Evolutionary conservation across 2,888 invertebrate species (phyloP).

Genomic region (Drosophila merina): DNA sequence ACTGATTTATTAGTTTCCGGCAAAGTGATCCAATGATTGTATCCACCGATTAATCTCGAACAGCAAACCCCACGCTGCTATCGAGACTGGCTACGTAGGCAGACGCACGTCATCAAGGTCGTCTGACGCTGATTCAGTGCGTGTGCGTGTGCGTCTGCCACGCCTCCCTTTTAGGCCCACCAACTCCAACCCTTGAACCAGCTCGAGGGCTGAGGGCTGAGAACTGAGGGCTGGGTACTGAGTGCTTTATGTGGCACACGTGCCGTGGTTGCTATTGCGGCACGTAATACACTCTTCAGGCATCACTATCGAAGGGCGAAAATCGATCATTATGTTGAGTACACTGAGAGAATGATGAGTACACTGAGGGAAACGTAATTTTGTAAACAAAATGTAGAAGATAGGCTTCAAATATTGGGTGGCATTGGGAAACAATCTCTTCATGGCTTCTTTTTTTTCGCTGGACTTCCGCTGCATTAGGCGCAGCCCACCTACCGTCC

Average conservation of each 20-base stretch:
- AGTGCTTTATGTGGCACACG: conserved; percentile 58
- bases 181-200: not conserved
- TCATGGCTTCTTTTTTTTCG: too few relatives aligned
- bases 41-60: conserved; percentile 4
- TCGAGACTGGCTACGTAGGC: conserved; percentile 7
- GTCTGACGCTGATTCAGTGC: conserved; percentile 25
- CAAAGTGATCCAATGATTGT: not conserved
- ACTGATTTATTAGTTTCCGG: not conserved
- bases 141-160: conserved; percentile 49
- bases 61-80: not conserved
- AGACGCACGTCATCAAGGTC: conserved; percentile 57
- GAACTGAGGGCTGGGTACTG: too few relatives aligned
- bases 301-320: conserved; percentile 52
- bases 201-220: not conserved
- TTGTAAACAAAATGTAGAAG: too few relatives aligned
- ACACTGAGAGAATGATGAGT: conserved; percentile 1
- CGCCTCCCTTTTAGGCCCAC: conserved; percentile 6
- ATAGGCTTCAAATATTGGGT: too few relatives aligned
- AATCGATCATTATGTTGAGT: conserved; percentile 47
- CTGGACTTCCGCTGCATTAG: too few relatives aligned
- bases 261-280: conserved; percentile 42
- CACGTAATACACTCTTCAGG: conserved; percentile 57
- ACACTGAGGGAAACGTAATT: too few relatives aligned
- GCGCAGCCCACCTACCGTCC: too few relatives aligned
- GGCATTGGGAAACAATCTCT: too few relatives aligned